Conservation (phyloP, 2,888 invertebrate species). For the Oxyscelio sp. region DNA sequence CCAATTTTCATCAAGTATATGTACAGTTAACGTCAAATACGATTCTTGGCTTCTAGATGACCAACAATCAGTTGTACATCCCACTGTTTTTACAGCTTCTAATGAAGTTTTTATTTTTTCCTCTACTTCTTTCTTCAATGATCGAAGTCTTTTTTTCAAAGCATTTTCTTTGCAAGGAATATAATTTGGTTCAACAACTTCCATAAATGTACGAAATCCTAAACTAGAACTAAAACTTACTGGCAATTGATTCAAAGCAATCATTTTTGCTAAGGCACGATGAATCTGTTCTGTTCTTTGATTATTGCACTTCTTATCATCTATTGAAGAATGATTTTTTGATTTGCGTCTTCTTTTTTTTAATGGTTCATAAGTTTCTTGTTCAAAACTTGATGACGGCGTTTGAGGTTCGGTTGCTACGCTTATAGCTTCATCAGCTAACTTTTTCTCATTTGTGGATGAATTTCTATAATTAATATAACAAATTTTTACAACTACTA, state of each 20-base stretch:
- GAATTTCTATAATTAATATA: too few species aligned
- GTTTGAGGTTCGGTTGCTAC: too few species aligned
- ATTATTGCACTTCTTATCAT: background rate
- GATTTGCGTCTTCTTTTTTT: background rate
- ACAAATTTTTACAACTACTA: too few species aligned
- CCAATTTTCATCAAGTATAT: conserved; percentile 26
- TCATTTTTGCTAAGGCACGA: conserved; percentile 8
- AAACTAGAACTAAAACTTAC: conserved; percentile 2
- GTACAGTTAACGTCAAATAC: conserved; percentile 3
- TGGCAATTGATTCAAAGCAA: conserved; percentile 22
- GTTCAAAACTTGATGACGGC: too few species aligned
- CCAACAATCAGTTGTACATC: conserved; percentile 27
- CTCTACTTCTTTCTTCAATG: conserved; percentile 2
- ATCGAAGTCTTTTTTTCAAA: conserved; percentile 10
- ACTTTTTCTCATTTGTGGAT: too few species aligned
- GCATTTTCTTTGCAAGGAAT: conserved; percentile 15
- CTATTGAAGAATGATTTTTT: background rate
- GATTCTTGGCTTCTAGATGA: conserved; percentile 8
- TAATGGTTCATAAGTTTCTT: too few species aligned
- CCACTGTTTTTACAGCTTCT: background rate
- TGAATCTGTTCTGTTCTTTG: conserved; percentile 1
- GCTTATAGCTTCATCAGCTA: too few species aligned
- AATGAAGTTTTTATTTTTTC: conserved; percentile 10
- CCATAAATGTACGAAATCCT: conserved; percentile 18
- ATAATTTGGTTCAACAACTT: conserved; percentile 14